Base-by-base conservation (phyloP, 2,113 vertebrate genomes). In the Ranitomeya imitator region DNA sequence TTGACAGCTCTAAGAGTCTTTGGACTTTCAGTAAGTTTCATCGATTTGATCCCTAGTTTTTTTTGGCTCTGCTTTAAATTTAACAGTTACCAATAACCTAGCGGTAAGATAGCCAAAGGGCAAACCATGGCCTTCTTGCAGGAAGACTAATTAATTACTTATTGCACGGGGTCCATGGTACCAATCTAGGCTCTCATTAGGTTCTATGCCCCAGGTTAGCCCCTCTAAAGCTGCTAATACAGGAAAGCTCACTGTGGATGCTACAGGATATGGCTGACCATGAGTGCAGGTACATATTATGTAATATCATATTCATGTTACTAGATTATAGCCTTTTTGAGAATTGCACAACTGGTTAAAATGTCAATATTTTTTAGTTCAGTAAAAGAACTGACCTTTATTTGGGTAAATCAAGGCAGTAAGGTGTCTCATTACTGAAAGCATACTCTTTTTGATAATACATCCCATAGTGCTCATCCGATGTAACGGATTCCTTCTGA, bases 391-490 rank as follows among this genome's bases (percentile, higher is more conserved):
- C 23, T 13, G 16, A 19, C 73, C 61, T 31, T 15, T 31, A n/a
- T 65, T 80, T 11, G 18, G 51, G 85, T 52, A 65, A 65, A 79
- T 26, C 6, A n/a, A 86, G 11, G 69, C 77, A 71, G 52, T 80
- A n/a, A 86, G 26, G 63, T 86, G 77, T 79, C 23, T 14, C 54
- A 63, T 23, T 71, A 51, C 55, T 18, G 65, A 11, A 18, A 37
- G 3, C 6, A 37, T 45, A 0, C 7, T 80, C 54, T 45, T 57
- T 54, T 55, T 85, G 26, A 23, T 69, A 37, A 14, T 45, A 19
- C 2, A 19, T 26, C 18, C n/a, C 52, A 63, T 1, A 31, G 13
- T 21, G 19, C 45, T 37, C 51, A 31, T 80, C 9, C 18, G 23
- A 9, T 69, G 19, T 16, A 18, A 23, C 73, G 5, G 3, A 7